phyloP scores from a whole-genome alignment of 2,113 vertebrate genomes.

The Sialia sialis region DNA sequence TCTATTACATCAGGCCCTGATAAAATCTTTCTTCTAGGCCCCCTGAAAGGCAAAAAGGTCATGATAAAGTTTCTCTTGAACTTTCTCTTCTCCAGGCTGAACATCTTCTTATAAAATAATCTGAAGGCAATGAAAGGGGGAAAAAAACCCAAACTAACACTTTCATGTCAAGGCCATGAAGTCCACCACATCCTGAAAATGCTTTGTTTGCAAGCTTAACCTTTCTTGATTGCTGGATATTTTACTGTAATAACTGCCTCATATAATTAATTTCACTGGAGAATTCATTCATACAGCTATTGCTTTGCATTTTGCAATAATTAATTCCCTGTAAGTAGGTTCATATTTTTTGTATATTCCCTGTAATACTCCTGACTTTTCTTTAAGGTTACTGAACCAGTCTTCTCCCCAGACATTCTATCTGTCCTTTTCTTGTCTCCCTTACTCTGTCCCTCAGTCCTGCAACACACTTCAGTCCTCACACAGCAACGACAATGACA shows the following conservation, averaged over 20 bases:
- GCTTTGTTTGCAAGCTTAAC: background rate
- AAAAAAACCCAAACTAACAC: background rate
- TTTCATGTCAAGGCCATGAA: background rate
- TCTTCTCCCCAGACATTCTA: background rate
- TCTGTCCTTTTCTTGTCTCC: background rate
- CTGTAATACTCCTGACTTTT: background rate
- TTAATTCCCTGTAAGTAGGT: background rate
- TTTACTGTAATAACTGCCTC: background rate
- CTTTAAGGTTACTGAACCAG: background rate
- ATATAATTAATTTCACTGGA: background rate
- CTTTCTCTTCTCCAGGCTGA: background rate
- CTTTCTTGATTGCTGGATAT: background rate
- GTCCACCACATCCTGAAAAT: background rate
- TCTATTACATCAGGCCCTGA: background rate
- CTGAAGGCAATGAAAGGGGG: background rate
- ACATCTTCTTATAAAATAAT: background rate
- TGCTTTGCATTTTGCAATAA: background rate
- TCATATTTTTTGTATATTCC: background rate
- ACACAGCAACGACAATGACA: background rate
- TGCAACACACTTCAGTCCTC: background rate
- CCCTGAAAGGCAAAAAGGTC: background rate
- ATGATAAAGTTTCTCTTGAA: background rate
- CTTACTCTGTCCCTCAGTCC: background rate
- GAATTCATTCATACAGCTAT: background rate
- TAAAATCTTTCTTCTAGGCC: background rate